phyloP scores from a whole-genome alignment of 2,113 vertebrate species.

The Gopherus evgoodei region DNA sequence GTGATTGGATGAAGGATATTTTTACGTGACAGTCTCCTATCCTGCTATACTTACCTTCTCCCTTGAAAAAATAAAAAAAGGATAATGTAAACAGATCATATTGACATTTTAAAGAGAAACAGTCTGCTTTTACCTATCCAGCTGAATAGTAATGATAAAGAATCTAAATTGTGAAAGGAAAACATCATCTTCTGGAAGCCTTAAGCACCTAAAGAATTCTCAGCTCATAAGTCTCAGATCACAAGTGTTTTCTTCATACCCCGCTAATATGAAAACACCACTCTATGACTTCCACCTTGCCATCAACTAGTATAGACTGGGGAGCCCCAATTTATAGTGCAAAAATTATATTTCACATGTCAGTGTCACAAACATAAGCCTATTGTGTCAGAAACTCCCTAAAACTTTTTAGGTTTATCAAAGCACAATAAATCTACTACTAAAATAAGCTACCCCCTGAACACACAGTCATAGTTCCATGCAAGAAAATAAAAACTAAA shows the following conservation, averaged over 20 bases:
- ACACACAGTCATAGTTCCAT: not conserved
- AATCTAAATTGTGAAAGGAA: not conserved
- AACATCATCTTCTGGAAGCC: not conserved
- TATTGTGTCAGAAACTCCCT: not conserved
- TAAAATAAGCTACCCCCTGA: conserved; percentile 40
- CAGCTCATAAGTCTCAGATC: not conserved
- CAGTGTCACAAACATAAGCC: not conserved
- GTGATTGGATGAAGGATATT: not conserved
- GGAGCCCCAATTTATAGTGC: not conserved
- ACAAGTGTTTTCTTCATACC: not conserved
- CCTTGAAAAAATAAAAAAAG: not conserved
- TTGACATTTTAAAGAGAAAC: not conserved
- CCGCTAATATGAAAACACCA: not conserved
- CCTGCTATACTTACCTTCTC: not conserved
- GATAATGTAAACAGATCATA: not conserved
- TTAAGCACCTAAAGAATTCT: not conserved
- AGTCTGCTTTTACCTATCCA: not conserved
- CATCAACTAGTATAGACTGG: not conserved
- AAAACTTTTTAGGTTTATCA: conserved; percentile 24
- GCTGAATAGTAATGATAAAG: not conserved
- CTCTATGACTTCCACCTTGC: not conserved
- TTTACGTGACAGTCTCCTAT: not conserved
- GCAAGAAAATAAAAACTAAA: conserved; percentile 2
- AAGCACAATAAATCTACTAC: not conserved
- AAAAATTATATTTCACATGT: not conserved